phyloP scores from a whole-genome alignment of 1,140 invertebrate genomes.

The Trichonephila clavata region DNA sequence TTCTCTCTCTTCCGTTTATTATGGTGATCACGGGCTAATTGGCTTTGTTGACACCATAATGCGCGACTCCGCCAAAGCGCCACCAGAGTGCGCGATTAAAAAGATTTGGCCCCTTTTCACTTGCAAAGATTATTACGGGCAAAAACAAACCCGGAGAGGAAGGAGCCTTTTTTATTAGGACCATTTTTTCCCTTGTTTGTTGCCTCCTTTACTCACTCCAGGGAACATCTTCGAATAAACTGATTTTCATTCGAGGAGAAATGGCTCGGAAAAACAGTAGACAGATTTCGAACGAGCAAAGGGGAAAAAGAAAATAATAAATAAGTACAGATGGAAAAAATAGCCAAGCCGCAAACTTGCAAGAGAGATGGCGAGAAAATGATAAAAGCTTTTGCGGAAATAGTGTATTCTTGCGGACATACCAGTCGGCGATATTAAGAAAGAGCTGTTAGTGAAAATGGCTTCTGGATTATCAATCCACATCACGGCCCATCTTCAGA shows the following conservation, averaged over 20 bases:
- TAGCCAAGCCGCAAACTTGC: background rate
- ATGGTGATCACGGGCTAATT: conserved; percentile 73
- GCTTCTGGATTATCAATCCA: conserved; percentile 50
- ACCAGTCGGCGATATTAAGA: conserved; percentile 34
- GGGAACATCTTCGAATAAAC: conserved; percentile 66
- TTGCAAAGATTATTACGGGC: conserved; percentile 72
- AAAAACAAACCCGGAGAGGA: conserved; percentile 49
- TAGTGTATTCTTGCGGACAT: background rate
- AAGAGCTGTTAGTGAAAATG: conserved; percentile 36
- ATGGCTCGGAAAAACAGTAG: conserved; percentile 58
- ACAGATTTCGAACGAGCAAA: conserved; percentile 30
- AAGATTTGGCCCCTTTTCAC: conserved; percentile 64
- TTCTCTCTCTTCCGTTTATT: conserved; percentile 58
- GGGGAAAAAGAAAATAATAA: background rate
- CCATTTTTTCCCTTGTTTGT: background rate
- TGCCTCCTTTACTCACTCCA: background rate
- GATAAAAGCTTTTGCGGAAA: conserved; percentile 70
- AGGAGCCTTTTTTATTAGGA: background rate
- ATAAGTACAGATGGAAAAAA: background rate
- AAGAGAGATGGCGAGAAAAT: conserved; percentile 29
- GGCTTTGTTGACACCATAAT: conserved; percentile 67
- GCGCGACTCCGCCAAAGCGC: conserved; percentile 43
- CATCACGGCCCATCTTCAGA: conserved; percentile 3
- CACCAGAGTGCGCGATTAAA: conserved; percentile 70
- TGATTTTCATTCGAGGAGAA: conserved; percentile 74